Percentiles rank a stretch among this genome's conserved stretches.
Conservation (phyloP, 2,113 vertebrate genomes). For the Helogale parvula region DNA sequence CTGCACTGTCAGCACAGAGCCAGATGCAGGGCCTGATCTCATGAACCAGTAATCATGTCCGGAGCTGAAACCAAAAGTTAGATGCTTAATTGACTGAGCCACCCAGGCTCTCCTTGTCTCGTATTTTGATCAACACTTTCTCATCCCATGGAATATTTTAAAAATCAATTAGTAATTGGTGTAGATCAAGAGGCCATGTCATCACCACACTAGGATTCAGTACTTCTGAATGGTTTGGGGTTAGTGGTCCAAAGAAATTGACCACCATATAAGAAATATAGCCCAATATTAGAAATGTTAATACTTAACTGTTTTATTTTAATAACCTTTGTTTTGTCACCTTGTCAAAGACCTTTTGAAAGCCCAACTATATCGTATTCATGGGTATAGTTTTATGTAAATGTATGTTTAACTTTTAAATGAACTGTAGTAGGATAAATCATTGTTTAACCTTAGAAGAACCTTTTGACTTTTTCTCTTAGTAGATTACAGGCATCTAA, state of each 20-base stretch:
- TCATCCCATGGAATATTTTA: neutral
- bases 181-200: neutral
- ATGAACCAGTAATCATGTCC: no score
- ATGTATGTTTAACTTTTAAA: slow-evolving; percentile 14
- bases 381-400: slow-evolving; percentile 18
- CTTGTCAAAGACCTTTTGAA: slow-evolving; percentile 19
- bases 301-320: slow-evolving; percentile 38
- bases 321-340: neutral
- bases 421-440: neutral
- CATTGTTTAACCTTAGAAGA: neutral
- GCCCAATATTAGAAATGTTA: slow-evolving; percentile 21
- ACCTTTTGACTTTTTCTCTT: neutral
- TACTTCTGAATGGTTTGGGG: neutral
- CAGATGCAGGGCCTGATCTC: no score
- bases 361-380: neutral
- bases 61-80: no score
- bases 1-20: no score
- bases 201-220: neutral
- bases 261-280: slow-evolving; percentile 3
- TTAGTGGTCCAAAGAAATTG: neutral
- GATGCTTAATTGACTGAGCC: no score
- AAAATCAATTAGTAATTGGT: neutral
- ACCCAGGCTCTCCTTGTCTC: neutral
- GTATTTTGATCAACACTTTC: neutral
- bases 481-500: neutral